Percentiles rank a stretch among this genome's conserved stretches.
phyloP scores from a whole-genome alignment of 2,113 vertebrate genomes.

The Actinemys pallida region DNA sequence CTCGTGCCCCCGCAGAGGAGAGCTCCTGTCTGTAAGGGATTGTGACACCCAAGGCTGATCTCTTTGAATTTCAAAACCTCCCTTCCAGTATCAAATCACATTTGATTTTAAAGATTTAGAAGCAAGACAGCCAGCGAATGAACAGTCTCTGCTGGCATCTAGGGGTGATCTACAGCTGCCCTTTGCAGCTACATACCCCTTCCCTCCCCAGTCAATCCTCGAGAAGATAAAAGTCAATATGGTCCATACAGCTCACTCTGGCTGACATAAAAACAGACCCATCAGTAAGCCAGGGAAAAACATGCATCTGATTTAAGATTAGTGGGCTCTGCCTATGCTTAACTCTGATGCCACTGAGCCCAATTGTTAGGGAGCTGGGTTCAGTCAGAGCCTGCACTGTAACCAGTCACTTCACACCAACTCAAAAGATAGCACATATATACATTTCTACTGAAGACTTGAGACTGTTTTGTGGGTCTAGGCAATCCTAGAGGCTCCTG shows the following conservation, averaged over 20 bases:
- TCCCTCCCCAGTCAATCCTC: neutral
- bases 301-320: neutral
- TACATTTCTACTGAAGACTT: neutral
- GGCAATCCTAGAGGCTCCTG: fast-evolving
- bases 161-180: neutral
- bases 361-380: neutral
- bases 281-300: neutral
- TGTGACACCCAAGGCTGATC: neutral
- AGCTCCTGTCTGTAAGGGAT: fast-evolving
- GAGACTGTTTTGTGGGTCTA: fast-evolving
- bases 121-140: neutral
- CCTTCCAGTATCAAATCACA: neutral
- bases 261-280: constrained; percentile 13
- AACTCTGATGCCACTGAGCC: fast-evolving
- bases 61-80: neutral
- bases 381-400: neutral
- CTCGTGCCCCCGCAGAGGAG: neutral
- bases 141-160: neutral
- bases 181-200: constrained; percentile 39
- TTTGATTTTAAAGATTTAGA: neutral
- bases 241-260: neutral
- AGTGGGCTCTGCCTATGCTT: neutral
- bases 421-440: fast-evolving
- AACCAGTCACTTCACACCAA: neutral
- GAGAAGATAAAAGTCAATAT: neutral